Conservation (phyloP, 37 sponge, comb jelly and placozoan genomes). For the Mnemiopsis leidyi region DNA sequence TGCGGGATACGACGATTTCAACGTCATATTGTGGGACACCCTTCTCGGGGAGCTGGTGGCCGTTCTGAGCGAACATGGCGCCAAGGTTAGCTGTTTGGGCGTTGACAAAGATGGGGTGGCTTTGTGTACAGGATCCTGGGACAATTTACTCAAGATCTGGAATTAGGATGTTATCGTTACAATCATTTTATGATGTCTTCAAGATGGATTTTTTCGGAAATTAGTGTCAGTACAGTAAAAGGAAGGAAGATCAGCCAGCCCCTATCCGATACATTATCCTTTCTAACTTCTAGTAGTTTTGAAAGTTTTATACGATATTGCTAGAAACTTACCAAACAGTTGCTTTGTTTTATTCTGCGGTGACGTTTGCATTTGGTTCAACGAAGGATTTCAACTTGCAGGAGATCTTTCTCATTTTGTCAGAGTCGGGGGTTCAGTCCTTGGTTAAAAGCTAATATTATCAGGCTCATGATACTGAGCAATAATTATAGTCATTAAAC, state of each 20-base stretch:
- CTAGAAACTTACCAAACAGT: neutral
- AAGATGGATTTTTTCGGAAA: neutral
- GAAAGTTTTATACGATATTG: neutral
- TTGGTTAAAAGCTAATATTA: neutral
- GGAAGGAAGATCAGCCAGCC: neutral
- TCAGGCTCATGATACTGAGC: neutral
- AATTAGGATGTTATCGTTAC: conserved; percentile 1
- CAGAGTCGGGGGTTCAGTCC: neutral
- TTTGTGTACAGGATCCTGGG: conserved; percentile 13
- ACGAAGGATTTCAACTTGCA: too few relatives aligned
- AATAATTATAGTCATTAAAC: too few relatives aligned
- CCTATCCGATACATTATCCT: neutral
- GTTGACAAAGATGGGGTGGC: conserved; percentile 38
- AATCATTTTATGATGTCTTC: neutral
- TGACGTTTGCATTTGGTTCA: neutral
- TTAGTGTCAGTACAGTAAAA: neutral
- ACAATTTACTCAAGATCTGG: conserved; percentile 32
- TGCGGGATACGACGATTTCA: conserved; percentile 20
- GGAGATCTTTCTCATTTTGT: neutral
- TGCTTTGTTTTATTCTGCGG: neutral
- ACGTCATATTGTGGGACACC: conserved; percentile 14
- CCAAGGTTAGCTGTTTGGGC: conserved; percentile 38
- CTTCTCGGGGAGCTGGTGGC: neutral
- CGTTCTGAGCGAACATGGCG: neutral
- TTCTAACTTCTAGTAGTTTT: neutral